phyloP scores from a whole-genome alignment of 2,797 vertebrate genomes.

The Acomys russatus region DNA sequence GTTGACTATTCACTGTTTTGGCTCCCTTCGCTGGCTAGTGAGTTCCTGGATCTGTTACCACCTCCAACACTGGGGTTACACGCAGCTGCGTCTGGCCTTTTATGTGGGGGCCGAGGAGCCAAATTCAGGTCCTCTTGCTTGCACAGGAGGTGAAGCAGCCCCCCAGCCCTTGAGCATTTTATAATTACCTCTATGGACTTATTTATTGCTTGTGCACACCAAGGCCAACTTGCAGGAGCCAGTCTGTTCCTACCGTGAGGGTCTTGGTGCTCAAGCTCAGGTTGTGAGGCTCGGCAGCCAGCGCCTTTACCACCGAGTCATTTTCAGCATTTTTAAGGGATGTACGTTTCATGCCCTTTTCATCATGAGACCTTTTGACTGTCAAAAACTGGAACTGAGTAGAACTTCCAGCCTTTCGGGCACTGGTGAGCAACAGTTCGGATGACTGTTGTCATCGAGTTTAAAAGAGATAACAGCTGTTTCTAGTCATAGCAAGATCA shows the following conservation, averaged over 20 bases:
- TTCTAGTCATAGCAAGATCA: neutral
- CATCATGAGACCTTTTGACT: neutral
- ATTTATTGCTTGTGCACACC: neutral
- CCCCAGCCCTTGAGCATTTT: neutral
- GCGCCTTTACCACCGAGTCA: neutral
- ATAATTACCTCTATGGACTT: neutral
- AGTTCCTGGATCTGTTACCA: neutral
- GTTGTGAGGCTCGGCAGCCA: neutral
- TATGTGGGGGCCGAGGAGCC: too few relatives aligned
- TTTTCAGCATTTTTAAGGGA: neutral
- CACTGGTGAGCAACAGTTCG: neutral
- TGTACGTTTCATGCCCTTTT: neutral
- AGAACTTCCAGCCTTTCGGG: neutral
- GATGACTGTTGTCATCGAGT: neutral
- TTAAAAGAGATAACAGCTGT: neutral
- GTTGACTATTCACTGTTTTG: neutral
- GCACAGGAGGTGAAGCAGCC: neutral
- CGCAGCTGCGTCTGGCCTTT: neutral
- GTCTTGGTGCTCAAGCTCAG: neutral
- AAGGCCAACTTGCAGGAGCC: neutral
- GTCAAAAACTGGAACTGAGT: neutral
- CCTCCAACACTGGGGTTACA: neutral
- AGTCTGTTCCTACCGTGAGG: neutral
- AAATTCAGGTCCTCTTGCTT: too few relatives aligned
- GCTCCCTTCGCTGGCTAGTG: too few relatives aligned